A percentile compares a stretch with the other conserved stretches of the same genome.
These are phyloP conservation scores for Suricata suricatta DNA, from an alignment of 2,113 vertebrate species.

Conservation along the genomic window DNA sequence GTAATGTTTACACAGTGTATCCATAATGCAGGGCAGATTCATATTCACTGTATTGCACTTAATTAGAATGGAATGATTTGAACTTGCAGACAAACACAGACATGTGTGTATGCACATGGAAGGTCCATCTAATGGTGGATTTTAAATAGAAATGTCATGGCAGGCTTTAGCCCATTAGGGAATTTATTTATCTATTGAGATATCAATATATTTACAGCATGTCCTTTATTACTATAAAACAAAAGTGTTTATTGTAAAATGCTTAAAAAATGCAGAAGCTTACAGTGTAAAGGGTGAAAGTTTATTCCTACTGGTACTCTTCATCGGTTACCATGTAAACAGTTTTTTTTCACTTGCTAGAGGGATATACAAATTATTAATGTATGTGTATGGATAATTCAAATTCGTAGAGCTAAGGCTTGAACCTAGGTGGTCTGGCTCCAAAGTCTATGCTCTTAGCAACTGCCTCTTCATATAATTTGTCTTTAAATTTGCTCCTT, in stretches of 20 bases:
- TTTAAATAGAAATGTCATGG: not conserved
- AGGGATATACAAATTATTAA: not conserved
- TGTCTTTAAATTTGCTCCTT: not conserved
- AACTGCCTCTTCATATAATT: too few species aligned
- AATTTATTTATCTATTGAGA: not conserved
- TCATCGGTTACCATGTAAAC: not conserved
- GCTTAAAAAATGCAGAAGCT: not conserved
- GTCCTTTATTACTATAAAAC: not conserved
- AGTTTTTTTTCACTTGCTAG: not conserved
- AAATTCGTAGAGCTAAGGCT: not conserved
- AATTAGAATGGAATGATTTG: not conserved
- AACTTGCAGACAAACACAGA: not conserved
- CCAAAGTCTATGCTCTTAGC: too few species aligned
- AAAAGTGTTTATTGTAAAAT: not conserved
- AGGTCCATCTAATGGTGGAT: not conserved
- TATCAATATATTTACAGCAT: not conserved
- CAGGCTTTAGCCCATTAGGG: not conserved
- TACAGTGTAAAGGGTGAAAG: not conserved
- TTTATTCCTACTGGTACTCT: not conserved
- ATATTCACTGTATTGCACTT: not conserved
- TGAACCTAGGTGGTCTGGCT: not conserved
- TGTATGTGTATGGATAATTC: not conserved
- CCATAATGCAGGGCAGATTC: not conserved
- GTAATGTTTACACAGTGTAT: not conserved
- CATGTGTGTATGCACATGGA: rapidly evolving